Evolutionary conservation across 2,113 vertebrate genomes (phyloP).

Genomic region (Felis chaus): DNA sequence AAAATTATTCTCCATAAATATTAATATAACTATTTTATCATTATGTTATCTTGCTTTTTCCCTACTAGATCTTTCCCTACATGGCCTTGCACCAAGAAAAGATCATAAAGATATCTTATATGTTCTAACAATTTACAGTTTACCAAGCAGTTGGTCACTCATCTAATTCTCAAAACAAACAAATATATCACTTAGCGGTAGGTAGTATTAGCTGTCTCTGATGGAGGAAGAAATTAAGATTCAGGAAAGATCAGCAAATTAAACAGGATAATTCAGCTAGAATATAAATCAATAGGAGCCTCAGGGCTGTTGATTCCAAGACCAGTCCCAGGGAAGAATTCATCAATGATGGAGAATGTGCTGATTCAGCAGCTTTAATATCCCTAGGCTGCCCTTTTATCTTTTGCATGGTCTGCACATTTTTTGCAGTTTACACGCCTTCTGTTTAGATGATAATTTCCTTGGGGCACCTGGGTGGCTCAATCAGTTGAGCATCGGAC

Average conservation of each 20-base stretch:
- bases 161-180: neutral
- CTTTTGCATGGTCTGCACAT: neutral
- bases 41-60: neutral
- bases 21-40: slow-evolving; percentile 10
- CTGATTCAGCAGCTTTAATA: neutral
- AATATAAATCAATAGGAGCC: neutral
- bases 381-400: neutral
- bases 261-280: neutral
- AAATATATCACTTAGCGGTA: neutral
- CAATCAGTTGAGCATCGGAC: too few species aligned
- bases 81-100: neutral
- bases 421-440: neutral
- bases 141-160: neutral
- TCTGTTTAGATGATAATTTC: neutral
- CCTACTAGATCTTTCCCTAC: neutral
- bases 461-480: neutral
- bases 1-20: neutral
- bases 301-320: neutral
- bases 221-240: neutral
- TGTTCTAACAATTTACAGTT: neutral
- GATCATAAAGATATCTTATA: neutral
- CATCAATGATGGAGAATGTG: neutral
- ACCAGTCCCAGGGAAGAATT: neutral
- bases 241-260: neutral
- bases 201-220: neutral